Evolutionary conservation across 2,113 vertebrate species (phyloP).

Genomic region (Vicugna pacos): DNA sequence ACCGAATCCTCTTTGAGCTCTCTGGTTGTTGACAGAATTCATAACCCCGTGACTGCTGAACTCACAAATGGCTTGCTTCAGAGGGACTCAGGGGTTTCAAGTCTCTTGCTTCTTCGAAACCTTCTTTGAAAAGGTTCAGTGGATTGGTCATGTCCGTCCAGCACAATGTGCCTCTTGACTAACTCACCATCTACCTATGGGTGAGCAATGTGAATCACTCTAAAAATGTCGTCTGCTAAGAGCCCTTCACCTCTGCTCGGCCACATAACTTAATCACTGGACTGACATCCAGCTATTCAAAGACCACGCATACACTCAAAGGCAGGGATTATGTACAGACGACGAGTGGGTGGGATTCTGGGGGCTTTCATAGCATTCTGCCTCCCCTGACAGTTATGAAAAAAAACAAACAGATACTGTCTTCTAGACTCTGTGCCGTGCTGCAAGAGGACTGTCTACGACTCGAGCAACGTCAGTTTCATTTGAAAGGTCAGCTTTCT

Average conservation of each 20-base stretch:
- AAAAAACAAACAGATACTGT: not conserved
- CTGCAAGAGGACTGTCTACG: accelerated
- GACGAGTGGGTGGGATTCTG: accelerated
- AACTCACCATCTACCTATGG: not conserved
- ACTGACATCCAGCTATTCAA: no score
- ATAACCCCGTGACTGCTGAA: not conserved
- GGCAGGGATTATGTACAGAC: accelerated
- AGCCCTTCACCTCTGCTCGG: not conserved
- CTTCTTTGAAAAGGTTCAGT: not conserved
- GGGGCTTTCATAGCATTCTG: accelerated
- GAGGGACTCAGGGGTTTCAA: not conserved
- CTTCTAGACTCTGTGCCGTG: not conserved
- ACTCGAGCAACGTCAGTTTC: not conserved
- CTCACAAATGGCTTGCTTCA: no score
- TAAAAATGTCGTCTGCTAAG: not conserved
- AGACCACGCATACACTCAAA: accelerated
- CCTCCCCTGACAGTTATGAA: not conserved
- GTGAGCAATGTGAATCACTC: not conserved
- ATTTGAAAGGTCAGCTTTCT: conserved; percentile 1
- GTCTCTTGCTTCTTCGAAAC: no score
- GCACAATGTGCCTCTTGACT: not conserved
- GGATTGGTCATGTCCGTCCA: no score
- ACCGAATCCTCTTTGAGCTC: not conserved
- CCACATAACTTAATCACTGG: not conserved
- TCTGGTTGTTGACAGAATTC: not conserved